Evolutionary conservation across 2,113 vertebrate species (phyloP).

Genomic region (Onychostoma macrolepis): DNA sequence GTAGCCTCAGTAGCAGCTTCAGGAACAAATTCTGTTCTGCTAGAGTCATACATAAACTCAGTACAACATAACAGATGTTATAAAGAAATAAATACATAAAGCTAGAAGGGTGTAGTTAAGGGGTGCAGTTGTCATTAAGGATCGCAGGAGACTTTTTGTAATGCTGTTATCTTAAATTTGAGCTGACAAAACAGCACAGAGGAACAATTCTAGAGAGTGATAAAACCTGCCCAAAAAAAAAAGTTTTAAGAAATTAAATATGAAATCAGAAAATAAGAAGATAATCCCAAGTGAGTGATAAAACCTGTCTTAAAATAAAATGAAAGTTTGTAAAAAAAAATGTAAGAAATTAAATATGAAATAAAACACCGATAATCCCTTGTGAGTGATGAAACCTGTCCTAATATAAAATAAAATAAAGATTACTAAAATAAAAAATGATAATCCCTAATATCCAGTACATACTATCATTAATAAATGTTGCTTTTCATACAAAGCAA

Average conservation of each 20-base stretch:
- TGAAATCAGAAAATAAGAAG: no score
- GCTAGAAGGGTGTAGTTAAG: not conserved
- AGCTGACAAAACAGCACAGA: not conserved
- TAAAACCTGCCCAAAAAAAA: not conserved
- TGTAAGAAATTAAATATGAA: no score
- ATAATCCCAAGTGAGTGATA: no score
- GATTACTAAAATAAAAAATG: no score
- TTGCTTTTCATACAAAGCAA: not conserved
- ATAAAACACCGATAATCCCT: not conserved
- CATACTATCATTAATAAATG: not conserved
- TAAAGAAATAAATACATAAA: not conserved
- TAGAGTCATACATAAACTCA: not conserved
- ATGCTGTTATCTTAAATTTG: not conserved
- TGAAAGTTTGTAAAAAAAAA: not conserved
- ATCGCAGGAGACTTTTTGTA: not conserved
- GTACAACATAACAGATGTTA: not conserved
- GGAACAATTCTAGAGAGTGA: not conserved
- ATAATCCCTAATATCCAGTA: not conserved
- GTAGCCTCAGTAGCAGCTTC: not conserved
- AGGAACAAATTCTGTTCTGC: not conserved
- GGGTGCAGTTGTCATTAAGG: slow-evolving; percentile 1
- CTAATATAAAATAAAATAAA: no score
- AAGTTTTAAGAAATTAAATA: no score
- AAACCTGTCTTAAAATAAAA: not conserved
- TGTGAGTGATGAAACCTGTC: no score